Conservation (phyloP, 2,888 invertebrate genomes). For the Drosophila subsilvestris region DNA sequence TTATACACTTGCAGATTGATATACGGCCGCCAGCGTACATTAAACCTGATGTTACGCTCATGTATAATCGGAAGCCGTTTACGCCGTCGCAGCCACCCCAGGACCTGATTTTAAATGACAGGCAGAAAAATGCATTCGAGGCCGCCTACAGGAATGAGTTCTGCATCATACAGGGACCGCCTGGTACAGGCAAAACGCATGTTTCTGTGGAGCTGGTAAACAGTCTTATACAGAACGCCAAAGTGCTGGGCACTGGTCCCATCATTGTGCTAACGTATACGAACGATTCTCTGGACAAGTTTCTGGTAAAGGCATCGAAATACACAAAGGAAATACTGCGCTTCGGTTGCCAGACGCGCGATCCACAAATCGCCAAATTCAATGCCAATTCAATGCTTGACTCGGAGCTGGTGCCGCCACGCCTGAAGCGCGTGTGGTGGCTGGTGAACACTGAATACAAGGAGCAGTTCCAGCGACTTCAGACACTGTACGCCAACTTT, state of each 20-base stretch:
- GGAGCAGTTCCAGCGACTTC: conserved; percentile 73
- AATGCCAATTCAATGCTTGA: conserved; percentile 81
- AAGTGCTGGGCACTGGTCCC: conserved; percentile 83
- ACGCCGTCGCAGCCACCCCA: conserved; percentile 82
- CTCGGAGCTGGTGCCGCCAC: conserved; percentile 56
- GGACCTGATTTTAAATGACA: conserved; percentile 85
- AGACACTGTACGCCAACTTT: conserved; percentile 74
- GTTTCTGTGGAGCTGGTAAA: conserved; percentile 90
- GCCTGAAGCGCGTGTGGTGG: conserved; percentile 77
- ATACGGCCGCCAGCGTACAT: conserved; percentile 82
- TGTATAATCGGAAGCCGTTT: conserved; percentile 62
- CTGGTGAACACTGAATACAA: conserved; percentile 75
- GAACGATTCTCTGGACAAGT: conserved; percentile 95
- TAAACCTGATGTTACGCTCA: conserved; percentile 55
- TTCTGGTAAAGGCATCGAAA: conserved; percentile 88
- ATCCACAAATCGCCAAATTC: conserved; percentile 85
- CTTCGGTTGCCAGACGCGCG: conserved; percentile 89
- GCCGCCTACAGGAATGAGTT: conserved; percentile 89
- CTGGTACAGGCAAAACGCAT: conserved; percentile 94
- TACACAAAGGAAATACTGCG: conserved; percentile 87
- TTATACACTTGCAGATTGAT: conserved; percentile 42
- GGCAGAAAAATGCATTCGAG: conserved; percentile 88
- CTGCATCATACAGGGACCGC: conserved; percentile 93
- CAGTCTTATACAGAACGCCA: conserved; percentile 87
- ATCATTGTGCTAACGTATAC: conserved; percentile 93